Evolutionary conservation across 2,797 vertebrate genomes (phyloP), one percentile per base, ranked within the genome.

Genomic region (Alcedo atthis): DNA sequence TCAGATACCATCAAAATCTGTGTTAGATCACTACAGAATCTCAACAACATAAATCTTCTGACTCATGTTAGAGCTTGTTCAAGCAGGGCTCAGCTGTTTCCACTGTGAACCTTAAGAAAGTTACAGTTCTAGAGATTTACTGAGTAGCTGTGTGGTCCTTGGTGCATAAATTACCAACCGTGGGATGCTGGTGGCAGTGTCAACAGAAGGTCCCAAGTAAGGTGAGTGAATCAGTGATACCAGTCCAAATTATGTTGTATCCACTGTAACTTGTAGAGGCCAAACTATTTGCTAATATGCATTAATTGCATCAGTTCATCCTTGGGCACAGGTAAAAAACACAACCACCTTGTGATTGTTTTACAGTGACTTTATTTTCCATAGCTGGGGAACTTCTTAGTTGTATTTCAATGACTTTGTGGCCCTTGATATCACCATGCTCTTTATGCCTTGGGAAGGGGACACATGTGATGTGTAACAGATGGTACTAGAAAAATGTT

Each of bases 401-500:
- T 12, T 61, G 6, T 55, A 2, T 51, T 66, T 3, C 9, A 16
- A 5, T 45, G 53, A 43, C 45, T 49, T 53, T 49, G 32, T 79
- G 40, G 15, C 9, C 15, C 5, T 53, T 45, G 21, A 25, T 53
- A 33, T 67, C 49, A 15, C 33, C 4, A 3, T 43, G 12, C 17
- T 62, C 51, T 43, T 32, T 40, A 11, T 28, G 28, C 4, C 10
- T 16, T 66, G 24, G 20, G 33, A 78, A 51, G 42, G 42, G 49
- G 35, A 48, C 43, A 35, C 11, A 3, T 12, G 16, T 12, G 21
- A 10, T 17, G 3, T 45, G 16, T 40, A 83, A 21, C 2, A 91
- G 54, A 35, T 0, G 1, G 13, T 54, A 5, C 24, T 35, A 26
- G 24, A 35, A 78, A 79, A 78, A 40, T 0, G 0, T 21, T 59